Percentiles rank a stretch among this genome's conserved stretches.
Evolutionary conservation across 1,140 invertebrate species (phyloP).

Genomic region (Colletes latitarsis): DNA sequence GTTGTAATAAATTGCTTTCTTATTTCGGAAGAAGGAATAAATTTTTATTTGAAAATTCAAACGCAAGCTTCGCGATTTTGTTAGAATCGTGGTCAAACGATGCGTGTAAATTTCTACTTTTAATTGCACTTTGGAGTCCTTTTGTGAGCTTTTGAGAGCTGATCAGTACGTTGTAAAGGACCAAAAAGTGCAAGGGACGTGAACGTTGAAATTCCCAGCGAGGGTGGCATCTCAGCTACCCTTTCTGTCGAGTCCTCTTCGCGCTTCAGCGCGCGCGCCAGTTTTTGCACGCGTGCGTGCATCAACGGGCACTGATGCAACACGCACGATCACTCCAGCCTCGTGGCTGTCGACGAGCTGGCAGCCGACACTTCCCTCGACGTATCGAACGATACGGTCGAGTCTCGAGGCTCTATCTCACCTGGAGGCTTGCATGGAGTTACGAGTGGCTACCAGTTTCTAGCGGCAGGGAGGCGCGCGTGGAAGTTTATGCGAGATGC

Average conservation of each 20-base stretch:
- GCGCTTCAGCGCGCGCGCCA: background rate
- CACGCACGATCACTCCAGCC: conserved; percentile 17
- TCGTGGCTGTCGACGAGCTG: conserved; percentile 40
- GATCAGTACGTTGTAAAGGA: no score
- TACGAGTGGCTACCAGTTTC: conserved; percentile 52
- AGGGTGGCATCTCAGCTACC: background rate
- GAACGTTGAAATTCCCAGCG: background rate
- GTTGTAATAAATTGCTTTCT: no score
- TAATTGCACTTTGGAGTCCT: no score
- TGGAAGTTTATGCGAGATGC: conserved; percentile 44
- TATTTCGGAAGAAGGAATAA: no score
- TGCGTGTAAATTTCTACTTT: no score
- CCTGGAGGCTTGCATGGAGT: conserved; percentile 11
- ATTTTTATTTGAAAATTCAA: no score
- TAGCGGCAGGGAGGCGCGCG: conserved; percentile 13
- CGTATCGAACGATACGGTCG: conserved; percentile 55
- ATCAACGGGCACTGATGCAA: conserved; percentile 17
- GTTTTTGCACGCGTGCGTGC: background rate
- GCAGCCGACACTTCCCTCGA: conserved; percentile 57
- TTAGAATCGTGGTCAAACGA: no score
- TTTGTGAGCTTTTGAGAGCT: no score
- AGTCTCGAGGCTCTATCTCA: conserved; percentile 21
- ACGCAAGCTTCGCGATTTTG: no score
- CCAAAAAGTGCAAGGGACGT: background rate
- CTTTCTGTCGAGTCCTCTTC: background rate